These are phyloP conservation scores for Amphiduros pacificus DNA, from an alignment of 2,888 invertebrate species.

Conservation along the genomic window DNA sequence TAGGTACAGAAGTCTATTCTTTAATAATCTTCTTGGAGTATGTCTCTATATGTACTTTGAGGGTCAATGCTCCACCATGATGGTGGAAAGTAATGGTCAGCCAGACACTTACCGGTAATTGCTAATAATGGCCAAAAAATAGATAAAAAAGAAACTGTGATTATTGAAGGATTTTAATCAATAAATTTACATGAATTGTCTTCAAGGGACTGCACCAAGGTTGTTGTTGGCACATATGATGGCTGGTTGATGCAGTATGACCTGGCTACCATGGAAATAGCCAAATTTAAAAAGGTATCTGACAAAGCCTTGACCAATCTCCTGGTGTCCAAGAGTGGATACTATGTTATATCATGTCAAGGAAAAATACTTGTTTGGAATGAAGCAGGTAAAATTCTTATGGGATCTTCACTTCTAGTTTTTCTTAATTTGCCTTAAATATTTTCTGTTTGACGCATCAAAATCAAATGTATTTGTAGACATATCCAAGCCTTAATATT, in stretches of 20 bases:
- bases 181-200: not conserved
- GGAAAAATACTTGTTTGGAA: not conserved
- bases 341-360: not conserved
- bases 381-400: not conserved
- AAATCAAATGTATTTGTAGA: no score
- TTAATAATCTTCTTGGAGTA: no score
- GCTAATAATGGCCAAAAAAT: no score
- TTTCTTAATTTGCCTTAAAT: no score
- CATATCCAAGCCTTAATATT: no score
- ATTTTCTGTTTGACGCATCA: no score
- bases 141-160: no score
- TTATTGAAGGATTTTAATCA: not conserved
- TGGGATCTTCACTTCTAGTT: not conserved
- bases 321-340: not conserved
- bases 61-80: no score
- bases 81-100: no score
- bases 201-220: slow-evolving; percentile 3
- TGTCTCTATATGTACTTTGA: no score
- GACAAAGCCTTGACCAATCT: not conserved
- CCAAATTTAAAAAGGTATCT: not conserved
- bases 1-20: no score
- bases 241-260: slow-evolving; percentile 21
- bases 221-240: slow-evolving; percentile 17
- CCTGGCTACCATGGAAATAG: not conserved
- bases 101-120: no score